Conservation (phyloP, 2,888 invertebrate species). For the Sympetrum striolatum region DNA sequence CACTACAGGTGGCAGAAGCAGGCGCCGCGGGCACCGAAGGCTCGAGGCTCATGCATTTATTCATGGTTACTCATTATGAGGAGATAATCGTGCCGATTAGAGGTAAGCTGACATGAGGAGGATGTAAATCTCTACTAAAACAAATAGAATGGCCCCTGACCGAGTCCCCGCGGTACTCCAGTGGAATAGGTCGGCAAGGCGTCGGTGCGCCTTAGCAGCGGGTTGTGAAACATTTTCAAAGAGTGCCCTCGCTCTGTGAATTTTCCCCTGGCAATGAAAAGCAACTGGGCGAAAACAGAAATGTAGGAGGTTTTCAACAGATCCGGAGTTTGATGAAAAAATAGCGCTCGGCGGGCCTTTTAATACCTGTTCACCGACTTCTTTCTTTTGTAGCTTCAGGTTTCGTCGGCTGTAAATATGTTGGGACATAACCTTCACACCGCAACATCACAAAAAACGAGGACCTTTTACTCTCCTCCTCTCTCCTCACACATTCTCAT, state of each 20-base stretch:
- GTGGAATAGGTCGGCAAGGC: neutral
- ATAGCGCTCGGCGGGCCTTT: neutral
- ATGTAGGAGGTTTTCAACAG: neutral
- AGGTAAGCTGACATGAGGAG: conserved; percentile 29
- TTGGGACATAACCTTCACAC: conserved; percentile 37
- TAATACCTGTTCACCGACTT: conserved; percentile 28
- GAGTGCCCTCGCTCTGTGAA: neutral
- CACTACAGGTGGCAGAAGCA: conserved; percentile 9
- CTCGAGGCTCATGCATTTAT: conserved; percentile 32
- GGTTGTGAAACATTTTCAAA: neutral
- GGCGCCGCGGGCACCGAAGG: conserved; percentile 9
- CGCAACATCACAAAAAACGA: conserved; percentile 18
- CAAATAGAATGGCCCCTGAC: conserved; percentile 16
- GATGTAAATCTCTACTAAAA: conserved; percentile 32
- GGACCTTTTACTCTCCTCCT: conserved; percentile 15
- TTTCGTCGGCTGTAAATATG: conserved; percentile 26
- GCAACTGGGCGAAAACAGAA: neutral
- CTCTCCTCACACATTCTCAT: neutral
- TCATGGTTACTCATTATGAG: conserved; percentile 36
- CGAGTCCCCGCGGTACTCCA: neutral
- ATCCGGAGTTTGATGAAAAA: neutral
- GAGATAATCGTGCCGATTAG: conserved; percentile 35
- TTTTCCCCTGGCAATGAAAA: neutral
- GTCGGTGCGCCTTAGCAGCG: neutral
- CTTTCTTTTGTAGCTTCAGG: conserved; percentile 14